phyloP scores from a whole-genome alignment of 2,888 invertebrate genomes.

The Melinaea marsaeus region DNA sequence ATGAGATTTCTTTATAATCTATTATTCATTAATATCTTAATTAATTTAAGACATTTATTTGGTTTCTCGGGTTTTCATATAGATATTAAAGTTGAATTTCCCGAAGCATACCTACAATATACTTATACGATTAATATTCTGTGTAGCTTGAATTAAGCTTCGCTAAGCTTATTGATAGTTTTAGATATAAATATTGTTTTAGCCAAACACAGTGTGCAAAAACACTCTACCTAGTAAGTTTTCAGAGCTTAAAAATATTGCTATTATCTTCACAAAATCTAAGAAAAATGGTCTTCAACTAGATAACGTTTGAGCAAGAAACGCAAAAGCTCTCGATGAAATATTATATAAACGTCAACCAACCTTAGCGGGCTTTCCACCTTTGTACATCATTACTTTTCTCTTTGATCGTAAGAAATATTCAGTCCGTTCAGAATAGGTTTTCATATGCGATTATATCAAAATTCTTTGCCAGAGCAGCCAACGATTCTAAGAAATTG shows the following conservation, averaged over 20 bases:
- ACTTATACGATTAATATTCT: background rate
- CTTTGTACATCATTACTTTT: background rate
- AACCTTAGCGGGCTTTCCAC: background rate
- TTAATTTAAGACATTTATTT: slow-evolving; percentile 21
- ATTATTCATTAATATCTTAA: slow-evolving; percentile 20
- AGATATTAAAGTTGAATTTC: background rate
- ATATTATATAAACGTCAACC: background rate
- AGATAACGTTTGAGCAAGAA: background rate
- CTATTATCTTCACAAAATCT: background rate
- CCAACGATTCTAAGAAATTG: background rate
- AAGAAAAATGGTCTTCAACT: background rate
- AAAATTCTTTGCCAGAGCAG: background rate
- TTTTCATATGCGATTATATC: background rate
- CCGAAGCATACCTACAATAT: background rate
- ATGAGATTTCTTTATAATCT: slow-evolving; percentile 31
- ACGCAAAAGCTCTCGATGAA: background rate
- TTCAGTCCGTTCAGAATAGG: background rate
- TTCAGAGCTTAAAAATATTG: too few species aligned
- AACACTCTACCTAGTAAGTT: too few species aligned
- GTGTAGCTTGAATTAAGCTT: background rate
- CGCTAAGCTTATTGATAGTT: background rate
- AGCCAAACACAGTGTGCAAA: too few species aligned
- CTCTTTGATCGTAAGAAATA: background rate
- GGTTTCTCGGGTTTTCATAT: slow-evolving; percentile 8
- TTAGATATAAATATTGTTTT: background rate